phyloP scores from a whole-genome alignment of 2,888 invertebrate species.

The Hanleya hanleyi region DNA sequence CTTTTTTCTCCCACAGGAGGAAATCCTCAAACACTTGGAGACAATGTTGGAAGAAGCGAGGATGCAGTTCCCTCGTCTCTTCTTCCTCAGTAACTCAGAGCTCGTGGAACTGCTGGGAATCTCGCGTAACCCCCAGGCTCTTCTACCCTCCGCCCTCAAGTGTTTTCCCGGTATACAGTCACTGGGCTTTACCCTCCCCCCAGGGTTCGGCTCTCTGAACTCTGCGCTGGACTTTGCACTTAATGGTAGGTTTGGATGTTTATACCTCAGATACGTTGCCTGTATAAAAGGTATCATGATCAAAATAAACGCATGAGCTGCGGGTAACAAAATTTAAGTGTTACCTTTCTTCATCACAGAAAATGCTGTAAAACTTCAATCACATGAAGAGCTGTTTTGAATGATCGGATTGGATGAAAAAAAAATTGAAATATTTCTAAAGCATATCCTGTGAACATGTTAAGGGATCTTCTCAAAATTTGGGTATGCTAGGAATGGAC shows the following conservation, averaged over 20 bases:
- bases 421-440: too few species aligned
- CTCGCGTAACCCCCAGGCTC: conserved; percentile 65
- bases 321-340: too few species aligned
- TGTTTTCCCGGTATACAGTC: conserved; percentile 67
- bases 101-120: conserved; percentile 65
- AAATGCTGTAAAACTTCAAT: too few species aligned
- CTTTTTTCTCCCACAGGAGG: conserved; percentile 68
- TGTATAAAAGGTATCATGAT: too few species aligned
- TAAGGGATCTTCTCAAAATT: too few species aligned
- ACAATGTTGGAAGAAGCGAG: conserved; percentile 55
- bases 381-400: too few species aligned
- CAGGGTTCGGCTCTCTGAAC: conserved; percentile 57
- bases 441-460: too few species aligned
- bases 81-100: conserved; percentile 69
- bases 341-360: too few species aligned
- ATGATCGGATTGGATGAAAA: too few species aligned
- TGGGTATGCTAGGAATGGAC: too few species aligned
- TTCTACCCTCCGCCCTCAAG: conserved; percentile 64
- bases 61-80: conserved; percentile 66
- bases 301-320: too few species aligned
- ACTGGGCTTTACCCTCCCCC: conserved; percentile 64
- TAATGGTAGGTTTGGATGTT: conserved; percentile 63
- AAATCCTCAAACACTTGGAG: conserved; percentile 61
- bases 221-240: conserved; percentile 66
- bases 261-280: too few species aligned